A percentile compares a stretch with the other conserved stretches of the same genome.
These are phyloP conservation scores for Patagioenas fasciata DNA, from an alignment of 2,113 vertebrate genomes.

Conservation along the genomic window DNA sequence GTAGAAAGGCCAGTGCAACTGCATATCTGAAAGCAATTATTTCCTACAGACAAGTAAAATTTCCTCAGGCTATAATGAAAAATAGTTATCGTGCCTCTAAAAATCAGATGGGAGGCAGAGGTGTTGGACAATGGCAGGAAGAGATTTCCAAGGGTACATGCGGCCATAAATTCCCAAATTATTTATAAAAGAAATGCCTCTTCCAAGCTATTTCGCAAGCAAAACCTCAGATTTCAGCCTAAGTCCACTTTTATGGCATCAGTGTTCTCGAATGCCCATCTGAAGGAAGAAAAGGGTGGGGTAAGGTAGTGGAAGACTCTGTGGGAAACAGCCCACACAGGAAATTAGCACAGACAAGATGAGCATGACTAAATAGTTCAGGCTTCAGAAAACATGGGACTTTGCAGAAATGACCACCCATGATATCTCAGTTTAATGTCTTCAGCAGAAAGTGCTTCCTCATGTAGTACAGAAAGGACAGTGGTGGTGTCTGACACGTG, in stretches of 20 bases:
- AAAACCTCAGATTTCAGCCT: background rate
- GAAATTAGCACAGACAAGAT: background rate
- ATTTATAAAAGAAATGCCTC: background rate
- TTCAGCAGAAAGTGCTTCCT: background rate
- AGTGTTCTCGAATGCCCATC: background rate
- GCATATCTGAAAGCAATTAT: background rate
- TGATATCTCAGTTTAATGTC: background rate
- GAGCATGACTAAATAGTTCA: background rate
- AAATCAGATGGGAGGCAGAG: background rate
- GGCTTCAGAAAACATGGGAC: background rate
- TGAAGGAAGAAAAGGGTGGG: background rate
- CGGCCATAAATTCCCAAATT: background rate
- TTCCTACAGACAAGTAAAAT: background rate
- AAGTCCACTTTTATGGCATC: background rate
- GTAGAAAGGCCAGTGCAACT: background rate
- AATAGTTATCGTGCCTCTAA: background rate
- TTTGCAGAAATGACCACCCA: background rate
- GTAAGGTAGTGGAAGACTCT: background rate
- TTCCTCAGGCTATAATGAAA: background rate
- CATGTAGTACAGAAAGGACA: background rate
- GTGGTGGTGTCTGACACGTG: rapidly evolving
- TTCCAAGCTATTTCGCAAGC: background rate
- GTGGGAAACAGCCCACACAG: background rate
- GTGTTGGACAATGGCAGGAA: background rate
- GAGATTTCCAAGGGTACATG: background rate